Evolutionary conservation across 2,888 invertebrate genomes (phyloP).

Genomic region (Cheilosia soror): DNA sequence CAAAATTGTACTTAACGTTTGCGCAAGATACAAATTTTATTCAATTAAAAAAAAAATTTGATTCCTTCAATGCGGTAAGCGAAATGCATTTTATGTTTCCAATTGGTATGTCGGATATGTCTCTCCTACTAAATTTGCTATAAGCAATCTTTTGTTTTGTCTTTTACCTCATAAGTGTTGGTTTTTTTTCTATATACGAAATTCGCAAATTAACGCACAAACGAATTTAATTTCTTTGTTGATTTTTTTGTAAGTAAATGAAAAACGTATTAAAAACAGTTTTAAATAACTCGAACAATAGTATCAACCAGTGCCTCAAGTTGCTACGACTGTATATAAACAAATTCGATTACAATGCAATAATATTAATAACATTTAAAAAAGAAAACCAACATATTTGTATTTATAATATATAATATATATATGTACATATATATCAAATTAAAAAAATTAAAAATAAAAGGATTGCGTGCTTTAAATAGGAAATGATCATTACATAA

Average conservation of each 20-base stretch:
- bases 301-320: conserved; percentile 65
- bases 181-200: conserved; percentile 2
- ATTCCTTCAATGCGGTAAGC: not conserved
- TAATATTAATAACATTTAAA: conserved; percentile 27
- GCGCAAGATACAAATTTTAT: conserved; percentile 13
- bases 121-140: conserved; percentile 21
- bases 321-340: conserved; percentile 59
- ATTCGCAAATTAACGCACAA: conserved; percentile 48
- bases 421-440: not conserved
- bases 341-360: conserved; percentile 43
- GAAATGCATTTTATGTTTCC: not conserved
- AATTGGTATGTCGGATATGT: not conserved
- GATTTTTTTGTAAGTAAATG: not conserved
- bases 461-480: conserved; percentile 38
- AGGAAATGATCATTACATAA: conserved; percentile 15
- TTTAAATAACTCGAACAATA: conserved; percentile 28
- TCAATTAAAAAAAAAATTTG: not conserved
- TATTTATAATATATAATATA: not conserved
- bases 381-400: conserved; percentile 8
- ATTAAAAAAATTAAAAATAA: not conserved
- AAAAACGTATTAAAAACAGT: not conserved
- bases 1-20: conserved; percentile 59
- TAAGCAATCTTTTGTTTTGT: conserved; percentile 8
- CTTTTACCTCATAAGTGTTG: conserved; percentile 11
- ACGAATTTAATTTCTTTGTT: conserved; percentile 7